These are phyloP conservation scores for Psophia crepitans DNA, from an alignment of 2,113 vertebrate genomes.

Conservation along the genomic window DNA sequence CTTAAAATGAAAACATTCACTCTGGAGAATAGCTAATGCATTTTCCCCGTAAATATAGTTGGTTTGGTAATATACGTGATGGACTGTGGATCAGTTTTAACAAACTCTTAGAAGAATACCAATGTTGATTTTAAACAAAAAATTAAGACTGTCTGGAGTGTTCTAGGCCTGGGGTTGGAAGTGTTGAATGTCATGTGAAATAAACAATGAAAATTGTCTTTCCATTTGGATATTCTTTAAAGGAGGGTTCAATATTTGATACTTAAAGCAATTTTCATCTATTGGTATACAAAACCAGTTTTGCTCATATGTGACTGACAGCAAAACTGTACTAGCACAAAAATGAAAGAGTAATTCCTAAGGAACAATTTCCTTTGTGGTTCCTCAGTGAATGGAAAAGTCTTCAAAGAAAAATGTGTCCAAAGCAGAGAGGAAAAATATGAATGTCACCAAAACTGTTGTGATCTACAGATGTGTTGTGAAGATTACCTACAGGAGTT, in stretches of 20 bases:
- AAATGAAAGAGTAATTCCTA: not conserved
- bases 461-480: not conserved
- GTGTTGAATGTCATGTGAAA: not conserved
- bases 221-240: not conserved
- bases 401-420: not conserved
- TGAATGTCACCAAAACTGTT: not conserved
- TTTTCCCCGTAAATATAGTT: not conserved
- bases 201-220: not conserved
- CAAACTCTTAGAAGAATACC: not conserved
- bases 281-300: not conserved
- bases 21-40: not conserved
- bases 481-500: not conserved
- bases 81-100: not conserved
- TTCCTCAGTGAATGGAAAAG: not conserved
- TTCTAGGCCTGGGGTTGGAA: not conserved
- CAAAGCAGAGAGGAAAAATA: not conserved
- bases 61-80: not conserved
- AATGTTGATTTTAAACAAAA: not conserved
- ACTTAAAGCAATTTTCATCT: not conserved
- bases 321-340: not conserved
- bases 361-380: not conserved
- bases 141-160: not conserved
- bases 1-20: not conserved
- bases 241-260: not conserved
- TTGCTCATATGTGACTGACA: not conserved